Evolutionary conservation across 2,888 invertebrate genomes (phyloP), one percentile per base, ranked within the genome.

Genomic region (Pandemis heparana): DNA sequence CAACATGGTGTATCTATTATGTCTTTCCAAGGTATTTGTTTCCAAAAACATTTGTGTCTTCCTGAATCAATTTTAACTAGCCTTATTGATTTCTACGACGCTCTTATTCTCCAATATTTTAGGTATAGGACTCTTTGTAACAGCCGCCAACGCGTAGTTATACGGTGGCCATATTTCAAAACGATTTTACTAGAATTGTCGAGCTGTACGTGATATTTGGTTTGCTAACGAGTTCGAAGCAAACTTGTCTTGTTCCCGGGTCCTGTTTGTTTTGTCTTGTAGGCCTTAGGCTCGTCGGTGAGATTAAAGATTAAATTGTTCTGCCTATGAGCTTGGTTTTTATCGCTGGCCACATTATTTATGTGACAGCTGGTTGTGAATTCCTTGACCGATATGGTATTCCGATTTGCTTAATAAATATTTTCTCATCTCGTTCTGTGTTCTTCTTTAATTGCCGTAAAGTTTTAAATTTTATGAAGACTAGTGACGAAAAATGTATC

Each of bases 141-240:
- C 43, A 8, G 6, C 43, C 14, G 53, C 53, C 9, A 18, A 18
- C 62, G 18, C 43, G 62, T 60, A 7, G 46, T 39, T 18, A 67
- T 12, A 56, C 18, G 64, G n/a, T 48, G 43, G 18, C 59, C 48
- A 61, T 61, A 71, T 71, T 65, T 65, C 71, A 65, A 60, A 65
- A 71, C 39, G n/a, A 65, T 71, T 64, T 65, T 43, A 46, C 64
- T 48, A 59, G 59, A 71, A 71, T 64, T 32, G 70, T 59, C 64
- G 64, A 32, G 53, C 18, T 8, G 71, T 59, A 59, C 64, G 64
- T 46, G 71, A 41, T 71, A 65, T 71, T 71, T 71, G 64, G 71
- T 71, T 71, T 71, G 46, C 71, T 65, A 71, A 71, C 71, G 64
- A 65, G 71, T 65, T 59, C 46, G 59, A 48, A 64, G 71, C 39